A percentile compares a stretch with the other conserved stretches of the same genome.
phyloP scores from a whole-genome alignment of 1,140 invertebrate species.

The Zaprionus taronus region DNA sequence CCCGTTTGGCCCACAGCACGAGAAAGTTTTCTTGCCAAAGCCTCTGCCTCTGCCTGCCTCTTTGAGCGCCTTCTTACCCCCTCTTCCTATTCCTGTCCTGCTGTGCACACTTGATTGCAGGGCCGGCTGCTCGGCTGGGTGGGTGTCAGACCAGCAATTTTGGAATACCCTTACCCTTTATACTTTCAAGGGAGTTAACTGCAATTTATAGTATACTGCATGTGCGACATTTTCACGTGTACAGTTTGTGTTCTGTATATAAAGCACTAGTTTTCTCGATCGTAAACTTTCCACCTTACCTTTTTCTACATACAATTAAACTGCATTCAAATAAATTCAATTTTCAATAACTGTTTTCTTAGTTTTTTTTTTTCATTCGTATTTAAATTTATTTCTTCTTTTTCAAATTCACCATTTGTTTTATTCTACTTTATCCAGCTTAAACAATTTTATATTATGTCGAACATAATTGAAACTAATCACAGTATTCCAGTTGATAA shows the following conservation, averaged over 20 bases:
- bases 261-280: neutral
- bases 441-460: no score
- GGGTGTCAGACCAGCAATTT: slow-evolving; percentile 44
- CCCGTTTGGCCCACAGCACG: slow-evolving; percentile 50
- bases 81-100: neutral
- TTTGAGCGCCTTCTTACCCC: neutral
- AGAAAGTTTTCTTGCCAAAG: slow-evolving; percentile 80
- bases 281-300: no score
- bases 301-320: no score
- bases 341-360: no score
- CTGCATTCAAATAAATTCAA: no score
- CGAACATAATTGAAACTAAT: no score
- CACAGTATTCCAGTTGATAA: no score
- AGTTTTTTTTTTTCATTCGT: no score
- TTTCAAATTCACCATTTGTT: no score
- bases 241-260: neutral
- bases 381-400: no score
- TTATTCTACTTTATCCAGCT: no score
- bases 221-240: neutral
- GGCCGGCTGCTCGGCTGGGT: slow-evolving; percentile 25
- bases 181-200: neutral
- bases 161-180: slow-evolving; percentile 23
- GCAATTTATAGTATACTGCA: neutral
- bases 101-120: slow-evolving; percentile 21
- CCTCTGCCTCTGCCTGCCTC: slow-evolving; percentile 11